phyloP scores from a whole-genome alignment of 2,797 vertebrate genomes.

The Chaunax sp. region DNA sequence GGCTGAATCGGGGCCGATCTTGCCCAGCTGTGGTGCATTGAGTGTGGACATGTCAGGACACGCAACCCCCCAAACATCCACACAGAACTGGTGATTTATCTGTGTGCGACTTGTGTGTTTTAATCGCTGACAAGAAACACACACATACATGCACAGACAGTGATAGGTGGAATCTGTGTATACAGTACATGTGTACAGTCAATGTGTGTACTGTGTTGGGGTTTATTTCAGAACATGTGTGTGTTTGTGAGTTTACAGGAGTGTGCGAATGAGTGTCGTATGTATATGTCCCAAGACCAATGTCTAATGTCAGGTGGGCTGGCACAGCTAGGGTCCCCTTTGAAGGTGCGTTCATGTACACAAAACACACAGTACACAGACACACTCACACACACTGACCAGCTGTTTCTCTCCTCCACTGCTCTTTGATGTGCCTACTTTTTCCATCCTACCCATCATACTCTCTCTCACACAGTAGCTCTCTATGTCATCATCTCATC shows the following conservation, averaged over 20 bases:
- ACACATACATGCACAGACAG: conserved; percentile 31
- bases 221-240: conserved; percentile 4
- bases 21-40: conserved; percentile 57
- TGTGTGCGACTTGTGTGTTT: conserved; percentile 56
- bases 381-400: conserved; percentile 60
- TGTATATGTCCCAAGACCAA: conserved; percentile 34
- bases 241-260: conserved; percentile 4
- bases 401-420: conserved; percentile 73
- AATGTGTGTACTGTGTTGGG: background rate
- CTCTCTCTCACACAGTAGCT: conserved; percentile 2
- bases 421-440: conserved; percentile 74
- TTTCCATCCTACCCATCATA: conserved; percentile 51
- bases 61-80: conserved; percentile 39
- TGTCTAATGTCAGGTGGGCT: conserved; percentile 72
- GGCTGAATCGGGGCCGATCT: conserved; percentile 45
- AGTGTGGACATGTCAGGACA: conserved; percentile 63
- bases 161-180: too few relatives aligned
- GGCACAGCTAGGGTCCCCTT: conserved; percentile 67
- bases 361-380: conserved; percentile 38
- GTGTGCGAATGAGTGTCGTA: conserved; percentile 20
- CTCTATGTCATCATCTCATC: background rate
- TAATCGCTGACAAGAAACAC: conserved; percentile 52
- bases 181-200: conserved; percentile 3
- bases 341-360: conserved; percentile 69
- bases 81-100: conserved; percentile 65